Conservation (phyloP, 37 sponge, comb jelly and placozoan genomes). For the Beroe forskalii region DNA sequence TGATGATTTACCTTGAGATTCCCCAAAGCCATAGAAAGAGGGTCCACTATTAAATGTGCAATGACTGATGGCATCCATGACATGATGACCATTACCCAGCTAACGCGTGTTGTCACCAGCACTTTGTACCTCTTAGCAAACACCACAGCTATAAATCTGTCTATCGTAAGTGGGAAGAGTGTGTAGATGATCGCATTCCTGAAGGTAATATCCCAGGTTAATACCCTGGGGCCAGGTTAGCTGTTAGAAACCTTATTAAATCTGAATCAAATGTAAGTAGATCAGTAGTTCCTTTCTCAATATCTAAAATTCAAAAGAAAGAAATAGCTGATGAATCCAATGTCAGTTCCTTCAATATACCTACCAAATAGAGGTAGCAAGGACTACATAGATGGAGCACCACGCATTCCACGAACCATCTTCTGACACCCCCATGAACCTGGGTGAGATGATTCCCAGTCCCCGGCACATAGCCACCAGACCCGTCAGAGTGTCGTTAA, state of each 20-base stretch:
- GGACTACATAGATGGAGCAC: neutral
- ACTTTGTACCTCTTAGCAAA: neutral
- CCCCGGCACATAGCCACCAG: neutral
- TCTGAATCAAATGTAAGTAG: too few species aligned
- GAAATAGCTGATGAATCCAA: too few species aligned
- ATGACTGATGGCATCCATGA: neutral
- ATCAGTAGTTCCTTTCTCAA: too few species aligned
- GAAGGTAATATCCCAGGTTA: too few species aligned
- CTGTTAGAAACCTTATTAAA: too few species aligned
- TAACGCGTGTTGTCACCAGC: neutral
- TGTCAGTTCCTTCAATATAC: too few species aligned
- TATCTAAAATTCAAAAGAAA: too few species aligned
- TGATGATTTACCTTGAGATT: neutral
- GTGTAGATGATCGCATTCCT: constrained; percentile 30
- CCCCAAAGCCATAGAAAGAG: neutral
- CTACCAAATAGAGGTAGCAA: neutral
- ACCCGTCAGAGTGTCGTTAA: constrained; percentile 21
- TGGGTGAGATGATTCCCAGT: constrained; percentile 36
- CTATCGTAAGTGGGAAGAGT: constrained; percentile 28
- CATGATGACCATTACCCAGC: constrained; percentile 9
- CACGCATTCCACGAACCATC: neutral
- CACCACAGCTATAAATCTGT: constrained; percentile 28
- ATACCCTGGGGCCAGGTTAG: too few species aligned
- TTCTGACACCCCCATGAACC: neutral
- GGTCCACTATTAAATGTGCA: neutral